Evolutionary conservation across 1,140 invertebrate species (phyloP).

Genomic region (Cydia fagiglandana): DNA sequence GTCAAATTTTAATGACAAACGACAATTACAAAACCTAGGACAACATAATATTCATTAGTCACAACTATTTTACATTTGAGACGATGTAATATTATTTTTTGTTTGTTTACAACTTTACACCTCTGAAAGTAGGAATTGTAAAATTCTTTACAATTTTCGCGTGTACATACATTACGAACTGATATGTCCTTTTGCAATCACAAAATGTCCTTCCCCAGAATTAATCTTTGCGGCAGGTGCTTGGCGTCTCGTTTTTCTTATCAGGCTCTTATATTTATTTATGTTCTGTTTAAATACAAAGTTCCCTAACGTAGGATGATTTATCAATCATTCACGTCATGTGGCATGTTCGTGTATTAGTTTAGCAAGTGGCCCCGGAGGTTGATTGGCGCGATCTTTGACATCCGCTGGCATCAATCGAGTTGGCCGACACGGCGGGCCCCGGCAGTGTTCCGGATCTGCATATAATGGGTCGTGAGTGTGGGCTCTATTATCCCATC

Average conservation of each 20-base stretch:
- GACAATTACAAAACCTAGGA: background rate
- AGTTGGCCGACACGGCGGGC: slow-evolving; percentile 35
- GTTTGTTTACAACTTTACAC: background rate
- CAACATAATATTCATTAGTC: background rate
- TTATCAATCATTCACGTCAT: slow-evolving; percentile 45
- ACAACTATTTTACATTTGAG: background rate
- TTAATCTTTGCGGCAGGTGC: slow-evolving; percentile 20
- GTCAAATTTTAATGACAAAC: too few species aligned
- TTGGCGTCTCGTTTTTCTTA: background rate
- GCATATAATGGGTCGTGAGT: slow-evolving; percentile 68
- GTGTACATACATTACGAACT: background rate
- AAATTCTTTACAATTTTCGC: background rate
- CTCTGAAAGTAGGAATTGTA: background rate
- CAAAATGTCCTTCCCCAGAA: slow-evolving; percentile 5
- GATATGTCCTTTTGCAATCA: slow-evolving; percentile 8
- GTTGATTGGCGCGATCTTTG: slow-evolving; percentile 46
- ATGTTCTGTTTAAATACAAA: slow-evolving; percentile 12
- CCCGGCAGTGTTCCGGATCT: slow-evolving; percentile 52
- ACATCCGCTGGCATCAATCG: slow-evolving; percentile 42
- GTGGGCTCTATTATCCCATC: slow-evolving; percentile 57
- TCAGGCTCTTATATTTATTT: background rate
- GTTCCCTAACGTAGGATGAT: slow-evolving; percentile 7
- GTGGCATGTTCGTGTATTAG: slow-evolving; percentile 38
- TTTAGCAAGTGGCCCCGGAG: slow-evolving; percentile 36
- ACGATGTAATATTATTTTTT: background rate